Evolutionary conservation across 2,797 vertebrate genomes (phyloP).

Genomic region (Lepilemur ruficaudatus): DNA sequence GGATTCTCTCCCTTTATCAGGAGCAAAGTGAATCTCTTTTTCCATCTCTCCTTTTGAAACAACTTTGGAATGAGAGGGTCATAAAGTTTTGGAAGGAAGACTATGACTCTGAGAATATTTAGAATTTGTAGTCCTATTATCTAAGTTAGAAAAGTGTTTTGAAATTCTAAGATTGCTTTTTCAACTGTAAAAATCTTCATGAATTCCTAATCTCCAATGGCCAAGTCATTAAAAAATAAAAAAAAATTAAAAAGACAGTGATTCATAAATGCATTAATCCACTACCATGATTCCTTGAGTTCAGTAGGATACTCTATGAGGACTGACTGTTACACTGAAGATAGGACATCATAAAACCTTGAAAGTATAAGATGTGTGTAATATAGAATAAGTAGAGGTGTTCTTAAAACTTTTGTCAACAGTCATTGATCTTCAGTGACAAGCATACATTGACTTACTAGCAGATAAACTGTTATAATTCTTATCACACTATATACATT

Average conservation of each 20-base stretch:
- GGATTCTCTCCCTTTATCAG: constrained; percentile 50
- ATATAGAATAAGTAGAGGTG: not conserved
- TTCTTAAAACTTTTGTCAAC: not conserved
- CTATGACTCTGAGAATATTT: constrained; percentile 20
- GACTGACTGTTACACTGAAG: not conserved
- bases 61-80: constrained; percentile 50
- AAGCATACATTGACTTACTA: not conserved
- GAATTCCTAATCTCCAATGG: not conserved
- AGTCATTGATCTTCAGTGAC: not conserved
- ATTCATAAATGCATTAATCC: not conserved
- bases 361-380: not conserved
- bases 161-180: not conserved
- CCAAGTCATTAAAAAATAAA: not conserved
- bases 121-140: not conserved
- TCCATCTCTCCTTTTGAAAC: constrained; percentile 43
- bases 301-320: not conserved
- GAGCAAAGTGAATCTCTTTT: constrained; percentile 48
- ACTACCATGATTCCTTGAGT: not conserved
- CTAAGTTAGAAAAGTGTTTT: not conserved
- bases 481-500: not conserved
- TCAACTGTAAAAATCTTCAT: not conserved
- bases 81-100: constrained; percentile 40
- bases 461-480: not conserved
- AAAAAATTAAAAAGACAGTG: not conserved
- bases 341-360: not conserved